Evolutionary conservation across 1,140 invertebrate genomes (phyloP).

Genomic region (Bathynomus jamesi): DNA sequence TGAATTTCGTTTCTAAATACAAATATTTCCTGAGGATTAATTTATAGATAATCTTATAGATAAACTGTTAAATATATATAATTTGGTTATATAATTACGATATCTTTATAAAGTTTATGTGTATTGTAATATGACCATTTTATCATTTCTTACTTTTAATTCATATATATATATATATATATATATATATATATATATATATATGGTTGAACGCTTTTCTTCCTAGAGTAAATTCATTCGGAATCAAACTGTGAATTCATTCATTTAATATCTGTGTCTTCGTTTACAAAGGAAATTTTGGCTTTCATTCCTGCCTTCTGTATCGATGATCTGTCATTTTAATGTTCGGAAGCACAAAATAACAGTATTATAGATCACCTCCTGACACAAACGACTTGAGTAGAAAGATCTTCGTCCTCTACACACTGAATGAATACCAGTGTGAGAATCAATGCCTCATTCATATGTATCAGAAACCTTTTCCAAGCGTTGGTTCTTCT

Average conservation of each 20-base stretch:
- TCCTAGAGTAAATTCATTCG: not conserved
- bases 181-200: not conserved
- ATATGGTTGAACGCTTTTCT: not conserved
- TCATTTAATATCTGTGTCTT: too few species aligned
- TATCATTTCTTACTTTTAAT: too few species aligned
- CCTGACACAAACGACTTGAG: not conserved
- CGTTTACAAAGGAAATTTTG: not conserved
- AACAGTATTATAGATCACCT: not conserved
- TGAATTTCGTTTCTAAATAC: too few species aligned
- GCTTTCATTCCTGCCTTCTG: not conserved
- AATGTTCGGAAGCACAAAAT: not conserved
- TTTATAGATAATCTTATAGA: too few species aligned
- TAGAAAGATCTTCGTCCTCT: not conserved
- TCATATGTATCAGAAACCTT: too few species aligned
- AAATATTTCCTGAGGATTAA: too few species aligned
- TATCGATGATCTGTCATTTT: not conserved
- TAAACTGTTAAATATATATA: too few species aligned
- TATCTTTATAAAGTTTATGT: too few species aligned
- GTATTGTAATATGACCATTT: too few species aligned
- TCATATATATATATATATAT: not conserved
- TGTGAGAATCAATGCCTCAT: not conserved
- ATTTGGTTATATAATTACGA: too few species aligned
- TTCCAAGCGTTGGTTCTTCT: too few species aligned
- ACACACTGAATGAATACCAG: not conserved
- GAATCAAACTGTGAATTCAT: too few species aligned